Evolutionary conservation across 1,140 invertebrate genomes (phyloP), one percentile per base, ranked within the genome.

Genomic region (Semibalanus balanoides): DNA sequence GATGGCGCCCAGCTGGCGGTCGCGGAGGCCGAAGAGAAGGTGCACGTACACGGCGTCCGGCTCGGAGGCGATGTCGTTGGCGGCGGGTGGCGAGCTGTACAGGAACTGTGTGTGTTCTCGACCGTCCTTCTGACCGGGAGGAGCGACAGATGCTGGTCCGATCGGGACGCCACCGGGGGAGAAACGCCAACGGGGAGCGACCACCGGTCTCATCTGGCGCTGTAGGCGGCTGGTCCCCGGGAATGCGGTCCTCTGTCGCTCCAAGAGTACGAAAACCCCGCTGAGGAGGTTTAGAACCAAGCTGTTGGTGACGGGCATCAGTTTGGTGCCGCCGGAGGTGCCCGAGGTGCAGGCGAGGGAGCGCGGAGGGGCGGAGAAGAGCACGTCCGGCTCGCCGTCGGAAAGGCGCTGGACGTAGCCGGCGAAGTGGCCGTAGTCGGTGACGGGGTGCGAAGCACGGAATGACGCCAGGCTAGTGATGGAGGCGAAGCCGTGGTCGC

Each of bases 271-370:
- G 7, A 64, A 19, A 1, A 64, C 51, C 7, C 51, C 51, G 51
- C 51, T 25, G 14, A 64, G 7, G 7, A 64, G 51, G 51, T 64
- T 64, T 1, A 64, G 11, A 7, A 64, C 51, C 51, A 64, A 19
- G 22, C 51, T 25, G 14, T 25, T 14, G 22, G 14, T 64, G 51
- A 64, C 51, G 1, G 83, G 83, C 28, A 83, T 74, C 22, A 82
- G 78, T 51, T 81, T 81, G 64, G 80, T 81, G 30, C 80, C 81
- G 0, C 83, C 83, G 3, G 83, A 83, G 1, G 83, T 84, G 31
- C 83, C 83, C 71, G 83, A 84, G 3, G 83, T 84, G 3, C 83
- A 82, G 74, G 82, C 82, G 79, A 84, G 82, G 43, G 82, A 79
- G 22, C 79, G 76, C 22, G 82, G 82, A 35, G 80, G 77, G 14